These are phyloP conservation scores for Cynopterus sphinx DNA, from an alignment of 2,797 vertebrate species.

Conservation along the genomic window DNA sequence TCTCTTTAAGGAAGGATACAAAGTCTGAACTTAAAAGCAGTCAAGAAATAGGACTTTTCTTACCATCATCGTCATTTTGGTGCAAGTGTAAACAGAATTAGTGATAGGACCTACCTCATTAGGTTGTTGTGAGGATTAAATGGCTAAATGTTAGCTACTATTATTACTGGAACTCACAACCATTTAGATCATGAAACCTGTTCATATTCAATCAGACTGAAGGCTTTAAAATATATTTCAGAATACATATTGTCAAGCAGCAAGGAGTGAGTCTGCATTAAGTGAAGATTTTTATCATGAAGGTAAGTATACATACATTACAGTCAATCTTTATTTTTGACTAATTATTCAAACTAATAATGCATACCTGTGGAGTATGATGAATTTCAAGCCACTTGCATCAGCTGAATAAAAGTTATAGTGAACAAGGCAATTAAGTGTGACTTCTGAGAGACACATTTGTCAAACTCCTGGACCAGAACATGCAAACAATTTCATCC, in stretches of 20 bases:
- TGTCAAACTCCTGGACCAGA: constrained; percentile 47
- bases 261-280: not conserved
- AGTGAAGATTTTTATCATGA: constrained; percentile 37
- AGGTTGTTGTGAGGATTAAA: not conserved
- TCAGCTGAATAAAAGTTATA: constrained; percentile 42
- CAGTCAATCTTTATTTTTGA: constrained; percentile 25
- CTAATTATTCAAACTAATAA: constrained; percentile 29
- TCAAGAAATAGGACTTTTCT: not conserved
- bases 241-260: not conserved
- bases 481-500: constrained; percentile 6
- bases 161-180: not conserved
- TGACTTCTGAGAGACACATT: constrained; percentile 62
- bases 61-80: not conserved
- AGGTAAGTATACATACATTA: constrained; percentile 20
- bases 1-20: not conserved
- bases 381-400: constrained; percentile 2
- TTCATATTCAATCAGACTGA: not conserved
- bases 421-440: constrained; percentile 61
- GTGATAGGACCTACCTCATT: not conserved
- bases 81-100: not conserved
- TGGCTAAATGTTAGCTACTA: not conserved
- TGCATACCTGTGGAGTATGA: not conserved
- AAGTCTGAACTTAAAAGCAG: not conserved
- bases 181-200: not conserved
- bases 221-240: constrained; percentile 32